Percentiles rank a stretch among this genome's conserved stretches.
phyloP scores from a whole-genome alignment of 2,113 vertebrate species.

The Platanista minor region DNA sequence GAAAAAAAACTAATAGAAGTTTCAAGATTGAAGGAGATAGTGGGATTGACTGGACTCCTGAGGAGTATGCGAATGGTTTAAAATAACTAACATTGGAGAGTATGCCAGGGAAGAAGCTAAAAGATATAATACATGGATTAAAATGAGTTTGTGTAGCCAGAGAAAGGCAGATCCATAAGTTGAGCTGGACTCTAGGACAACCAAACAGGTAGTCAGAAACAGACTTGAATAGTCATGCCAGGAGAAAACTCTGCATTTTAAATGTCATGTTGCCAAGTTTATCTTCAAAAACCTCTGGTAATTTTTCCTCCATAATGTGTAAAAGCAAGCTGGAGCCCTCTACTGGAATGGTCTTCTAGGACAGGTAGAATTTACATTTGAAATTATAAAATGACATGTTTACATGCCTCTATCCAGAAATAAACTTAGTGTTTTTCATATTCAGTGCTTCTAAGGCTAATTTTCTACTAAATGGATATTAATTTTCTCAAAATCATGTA shows the following conservation, averaged over 20 bases:
- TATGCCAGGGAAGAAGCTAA: background rate
- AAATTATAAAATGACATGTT: constrained; percentile 15
- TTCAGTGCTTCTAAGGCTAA: background rate
- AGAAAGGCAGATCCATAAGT: background rate
- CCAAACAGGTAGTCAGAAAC: background rate
- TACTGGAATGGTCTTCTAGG: constrained; percentile 25
- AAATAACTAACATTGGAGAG: background rate
- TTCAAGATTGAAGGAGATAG: background rate
- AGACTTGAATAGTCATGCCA: background rate
- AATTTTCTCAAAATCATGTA: background rate
- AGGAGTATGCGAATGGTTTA: background rate
- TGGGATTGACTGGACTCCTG: background rate
- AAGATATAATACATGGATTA: background rate
- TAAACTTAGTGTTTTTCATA: background rate
- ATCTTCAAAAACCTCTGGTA: background rate
- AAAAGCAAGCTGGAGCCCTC: constrained; percentile 45
- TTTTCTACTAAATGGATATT: background rate
- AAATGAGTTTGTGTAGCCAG: background rate
- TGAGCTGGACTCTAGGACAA: background rate
- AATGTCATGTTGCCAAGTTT: background rate
- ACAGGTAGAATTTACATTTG: background rate
- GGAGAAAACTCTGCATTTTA: background rate
- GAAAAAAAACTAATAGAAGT: background rate
- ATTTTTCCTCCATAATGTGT: background rate
- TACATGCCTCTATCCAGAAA: background rate